These are phyloP conservation scores for Misgurnus anguillicaudatus DNA, from an alignment of 2,113 vertebrate species.

Conservation along the genomic window DNA sequence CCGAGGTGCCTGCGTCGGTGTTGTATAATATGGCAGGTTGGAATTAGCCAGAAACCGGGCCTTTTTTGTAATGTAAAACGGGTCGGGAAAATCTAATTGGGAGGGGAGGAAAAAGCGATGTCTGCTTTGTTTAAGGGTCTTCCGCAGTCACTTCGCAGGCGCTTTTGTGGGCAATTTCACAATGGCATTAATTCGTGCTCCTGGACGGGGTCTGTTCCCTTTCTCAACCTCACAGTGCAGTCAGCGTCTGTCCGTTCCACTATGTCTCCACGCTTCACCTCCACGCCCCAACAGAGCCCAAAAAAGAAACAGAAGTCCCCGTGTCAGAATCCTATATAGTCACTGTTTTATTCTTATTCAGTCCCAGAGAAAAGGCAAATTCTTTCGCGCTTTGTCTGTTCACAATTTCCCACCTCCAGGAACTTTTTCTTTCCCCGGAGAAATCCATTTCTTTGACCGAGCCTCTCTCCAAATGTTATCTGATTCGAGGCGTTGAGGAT, in stretches of 20 bases:
- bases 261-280: constrained; percentile 77
- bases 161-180: constrained; percentile 79
- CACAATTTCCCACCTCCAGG: constrained; percentile 45
- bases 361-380: constrained; percentile 51
- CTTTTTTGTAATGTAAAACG: constrained; percentile 81
- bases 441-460: constrained; percentile 47
- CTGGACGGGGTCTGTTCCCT: constrained; percentile 69
- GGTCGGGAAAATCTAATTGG: constrained; percentile 77
- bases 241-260: constrained; percentile 84
- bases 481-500: constrained; percentile 49
- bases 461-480: constrained; percentile 40
- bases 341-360: constrained; percentile 57
- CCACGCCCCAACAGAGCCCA: constrained; percentile 67
- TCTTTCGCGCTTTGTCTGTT: constrained; percentile 53
- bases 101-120: constrained; percentile 65
- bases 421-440: constrained; percentile 45
- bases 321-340: constrained; percentile 59
- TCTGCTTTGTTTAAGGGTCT: constrained; percentile 79
- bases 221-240: constrained; percentile 72
- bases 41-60: constrained; percentile 69
- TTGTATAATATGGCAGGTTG: constrained; percentile 58
- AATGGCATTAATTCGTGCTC: constrained; percentile 84
- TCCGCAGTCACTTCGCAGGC: constrained; percentile 80
- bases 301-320: constrained; percentile 61
- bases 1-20: constrained; percentile 64